A percentile compares a stretch with the other conserved stretches of the same genome.
These are phyloP conservation scores for Altica lythri DNA, from an alignment of 2,888 invertebrate species.

Conservation along the genomic window DNA sequence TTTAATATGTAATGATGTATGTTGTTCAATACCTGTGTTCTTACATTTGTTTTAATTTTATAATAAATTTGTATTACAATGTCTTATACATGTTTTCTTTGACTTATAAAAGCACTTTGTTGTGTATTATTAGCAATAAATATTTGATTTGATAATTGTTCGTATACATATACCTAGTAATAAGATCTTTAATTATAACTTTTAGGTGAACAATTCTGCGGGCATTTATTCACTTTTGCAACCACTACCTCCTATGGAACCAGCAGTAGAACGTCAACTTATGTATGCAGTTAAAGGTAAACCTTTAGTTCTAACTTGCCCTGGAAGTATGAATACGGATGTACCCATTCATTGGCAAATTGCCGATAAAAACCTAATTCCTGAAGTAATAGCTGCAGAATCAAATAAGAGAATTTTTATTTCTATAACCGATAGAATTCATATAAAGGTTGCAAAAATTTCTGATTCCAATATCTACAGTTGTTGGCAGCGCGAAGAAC, in stretches of 20 bases:
- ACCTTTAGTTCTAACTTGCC: slow-evolving; percentile 57
- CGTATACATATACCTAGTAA: too few species aligned
- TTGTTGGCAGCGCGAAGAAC: slow-evolving; percentile 67
- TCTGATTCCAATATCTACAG: slow-evolving; percentile 67
- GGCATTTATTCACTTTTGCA: slow-evolving; percentile 64
- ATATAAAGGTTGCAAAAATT: slow-evolving; percentile 60
- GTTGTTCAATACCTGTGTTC: too few species aligned
- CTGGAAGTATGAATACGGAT: slow-evolving; percentile 62
- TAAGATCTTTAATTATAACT: neutral
- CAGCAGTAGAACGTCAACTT: slow-evolving; percentile 55
- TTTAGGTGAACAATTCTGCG: slow-evolving; percentile 63
- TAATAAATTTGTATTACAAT: too few species aligned
- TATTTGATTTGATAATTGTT: too few species aligned
- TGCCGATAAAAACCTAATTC: slow-evolving; percentile 59
- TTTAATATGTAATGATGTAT: too few species aligned
- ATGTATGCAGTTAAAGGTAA: slow-evolving; percentile 55
- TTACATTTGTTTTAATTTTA: too few species aligned
- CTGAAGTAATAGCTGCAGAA: slow-evolving; percentile 57
- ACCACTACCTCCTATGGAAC: slow-evolving; percentile 57
- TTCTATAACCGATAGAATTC: slow-evolving; percentile 63
- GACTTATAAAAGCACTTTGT: too few species aligned
- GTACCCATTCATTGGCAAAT: slow-evolving; percentile 64
- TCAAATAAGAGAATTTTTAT: slow-evolving; percentile 64
- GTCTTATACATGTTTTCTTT: too few species aligned
- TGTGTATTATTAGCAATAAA: too few species aligned